Base-by-base conservation (phyloP, 2,888 invertebrate species). In the Erebia epiphron region DNA sequence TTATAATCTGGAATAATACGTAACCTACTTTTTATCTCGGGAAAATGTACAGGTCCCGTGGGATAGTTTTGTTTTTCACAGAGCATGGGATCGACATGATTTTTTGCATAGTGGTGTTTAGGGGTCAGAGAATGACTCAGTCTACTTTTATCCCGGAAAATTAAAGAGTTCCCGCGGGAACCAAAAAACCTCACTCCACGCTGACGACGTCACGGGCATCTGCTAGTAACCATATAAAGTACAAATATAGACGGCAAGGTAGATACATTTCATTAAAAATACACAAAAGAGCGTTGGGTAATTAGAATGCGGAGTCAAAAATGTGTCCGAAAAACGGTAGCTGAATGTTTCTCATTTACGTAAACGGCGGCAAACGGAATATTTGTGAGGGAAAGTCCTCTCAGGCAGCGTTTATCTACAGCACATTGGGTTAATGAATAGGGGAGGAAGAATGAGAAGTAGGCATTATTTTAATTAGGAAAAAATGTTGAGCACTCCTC, bases 391-490 rank as follows among this genome's bases (percentile, higher is more conserved):
- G 81, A 86, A 83, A 82, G 83, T 86, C 82, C 88, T 89, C 83
- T 86, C 84, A 83, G 86, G 85, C 82, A 86, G 86, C 90, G 87
- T 90, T 92, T 92, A 91, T 90, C 88, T 88, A 84, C 87, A 89
- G 89, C 87, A 90, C 90, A 90, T 91, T 90, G 88, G 86, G 88
- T 83, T 89, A 91, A 90, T 91, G 91, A 91, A 89, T 89, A 83
- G 89, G 88, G 90, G 88, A 85, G 80, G 76, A 88, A 89, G 86
- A 87, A 87, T 84, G 87, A 86, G 87, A 88, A 86, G 85, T 84
- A 89, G 85, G 88, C 90, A 92, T 92, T 92, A 91, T 91, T 91
- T 91, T 92, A 92, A 92, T 92, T 91, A 91, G 91, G 90, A 90
- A 91, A 91, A 90, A 89, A 86, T 80, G 80, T 79, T 83, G 80